phyloP scores from a whole-genome alignment of 2,888 invertebrate genomes.

The Monopis laevigella region DNA sequence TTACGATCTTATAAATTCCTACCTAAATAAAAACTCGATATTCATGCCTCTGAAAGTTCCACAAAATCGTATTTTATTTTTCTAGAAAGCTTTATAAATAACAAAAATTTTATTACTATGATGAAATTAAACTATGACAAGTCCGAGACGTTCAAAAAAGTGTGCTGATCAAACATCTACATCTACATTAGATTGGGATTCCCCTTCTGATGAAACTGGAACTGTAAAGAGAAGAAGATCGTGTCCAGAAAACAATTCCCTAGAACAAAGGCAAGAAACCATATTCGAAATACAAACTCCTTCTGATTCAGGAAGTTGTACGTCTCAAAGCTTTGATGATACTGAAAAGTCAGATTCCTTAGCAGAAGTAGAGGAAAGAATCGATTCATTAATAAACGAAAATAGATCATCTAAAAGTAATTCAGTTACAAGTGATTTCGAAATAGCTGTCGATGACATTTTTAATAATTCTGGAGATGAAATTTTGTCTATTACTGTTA shows the following conservation, averaged over 20 bases:
- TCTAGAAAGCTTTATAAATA: too few relatives aligned
- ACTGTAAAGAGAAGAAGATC: slow-evolving; percentile 75
- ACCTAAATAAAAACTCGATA: too few relatives aligned
- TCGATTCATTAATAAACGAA: slow-evolving; percentile 57
- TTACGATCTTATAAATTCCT: too few relatives aligned
- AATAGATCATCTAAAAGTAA: slow-evolving; percentile 57
- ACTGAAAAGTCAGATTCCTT: slow-evolving; percentile 47
- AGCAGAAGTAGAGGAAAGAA: slow-evolving; percentile 55
- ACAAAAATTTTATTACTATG: neutral
- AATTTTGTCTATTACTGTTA: slow-evolving; percentile 24
- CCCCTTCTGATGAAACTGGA: slow-evolving; percentile 74
- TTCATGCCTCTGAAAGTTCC: too few relatives aligned
- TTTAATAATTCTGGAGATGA: slow-evolving; percentile 36
- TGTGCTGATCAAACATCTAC: slow-evolving; percentile 44
- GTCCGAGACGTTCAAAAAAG: slow-evolving; percentile 58
- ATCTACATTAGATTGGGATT: slow-evolving; percentile 74
- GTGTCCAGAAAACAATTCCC: slow-evolving; percentile 40
- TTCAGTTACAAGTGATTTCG: slow-evolving; percentile 55
- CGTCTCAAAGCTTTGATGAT: slow-evolving; percentile 43
- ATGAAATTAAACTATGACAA: slow-evolving; percentile 49
- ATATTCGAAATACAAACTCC: slow-evolving; percentile 50
- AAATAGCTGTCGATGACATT: slow-evolving; percentile 47
- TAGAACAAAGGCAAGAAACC: slow-evolving; percentile 28
- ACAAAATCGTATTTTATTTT: neutral
- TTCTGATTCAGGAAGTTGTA: slow-evolving; percentile 53